A percentile compares a stretch with the other conserved stretches of the same genome.
Evolutionary conservation across 2,888 invertebrate species (phyloP).

Genomic region (Epinotia ramella): DNA sequence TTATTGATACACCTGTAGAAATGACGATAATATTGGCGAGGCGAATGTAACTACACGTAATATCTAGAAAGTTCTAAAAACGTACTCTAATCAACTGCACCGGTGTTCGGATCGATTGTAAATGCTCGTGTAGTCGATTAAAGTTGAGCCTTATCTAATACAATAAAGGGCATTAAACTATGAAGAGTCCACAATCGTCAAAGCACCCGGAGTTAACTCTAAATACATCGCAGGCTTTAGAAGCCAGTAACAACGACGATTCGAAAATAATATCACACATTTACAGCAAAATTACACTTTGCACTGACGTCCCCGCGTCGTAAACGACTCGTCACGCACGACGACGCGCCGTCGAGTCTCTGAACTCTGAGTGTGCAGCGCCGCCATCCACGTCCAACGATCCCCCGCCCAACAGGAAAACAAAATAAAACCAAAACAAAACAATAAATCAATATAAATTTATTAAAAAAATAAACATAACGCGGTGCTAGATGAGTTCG

Average conservation of each 20-base stretch:
- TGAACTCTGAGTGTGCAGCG: constrained; percentile 76
- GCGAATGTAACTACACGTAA: constrained; percentile 69
- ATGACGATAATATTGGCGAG: constrained; percentile 73
- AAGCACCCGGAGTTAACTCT: constrained; percentile 84
- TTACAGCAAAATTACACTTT: constrained; percentile 79
- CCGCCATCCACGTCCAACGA: constrained; percentile 79
- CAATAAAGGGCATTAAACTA: constrained; percentile 76
- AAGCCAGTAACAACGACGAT: constrained; percentile 80
- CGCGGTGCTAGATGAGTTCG: constrained; percentile 61
- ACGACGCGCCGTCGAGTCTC: constrained; percentile 62
- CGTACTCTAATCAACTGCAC: constrained; percentile 69
- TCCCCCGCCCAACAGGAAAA: constrained; percentile 73
- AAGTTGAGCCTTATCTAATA: constrained; percentile 72
- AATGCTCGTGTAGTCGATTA: constrained; percentile 60
- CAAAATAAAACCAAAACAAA: constrained; percentile 62
- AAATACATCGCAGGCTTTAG: constrained; percentile 82
- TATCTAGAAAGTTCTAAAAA: constrained; percentile 79
- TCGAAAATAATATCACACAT: constrained; percentile 84
- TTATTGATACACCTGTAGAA: constrained; percentile 53
- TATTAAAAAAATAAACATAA: constrained; percentile 70
- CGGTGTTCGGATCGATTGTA: constrained; percentile 25
- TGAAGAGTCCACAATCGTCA: constrained; percentile 83
- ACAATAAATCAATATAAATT: constrained; percentile 65
- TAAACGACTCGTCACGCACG: constrained; percentile 1
- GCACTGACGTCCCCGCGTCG: constrained; percentile 66